Percentiles rank a stretch among this genome's conserved stretches.
phyloP scores from a whole-genome alignment of 2,113 vertebrate species.

The Zootoca vivipara region DNA sequence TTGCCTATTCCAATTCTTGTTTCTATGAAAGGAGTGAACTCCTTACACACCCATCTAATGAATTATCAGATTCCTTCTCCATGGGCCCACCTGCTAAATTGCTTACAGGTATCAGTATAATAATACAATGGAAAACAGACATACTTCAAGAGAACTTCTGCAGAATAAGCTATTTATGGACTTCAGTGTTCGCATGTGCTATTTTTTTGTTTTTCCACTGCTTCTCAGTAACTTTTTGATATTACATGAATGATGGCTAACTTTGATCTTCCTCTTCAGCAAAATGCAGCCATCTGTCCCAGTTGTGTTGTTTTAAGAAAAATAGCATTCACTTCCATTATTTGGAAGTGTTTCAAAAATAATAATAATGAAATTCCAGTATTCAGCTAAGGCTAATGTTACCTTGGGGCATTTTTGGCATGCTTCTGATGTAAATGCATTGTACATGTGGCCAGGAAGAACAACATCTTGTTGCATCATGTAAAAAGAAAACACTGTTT shows the following conservation, averaged over 20 bases:
- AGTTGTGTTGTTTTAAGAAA: constrained; percentile 64
- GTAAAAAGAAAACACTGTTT: constrained; percentile 72
- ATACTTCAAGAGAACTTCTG: background rate
- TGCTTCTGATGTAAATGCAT: constrained; percentile 74
- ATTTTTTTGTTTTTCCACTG: background rate
- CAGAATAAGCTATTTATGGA: background rate
- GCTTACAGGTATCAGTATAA: background rate
- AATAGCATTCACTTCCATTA: constrained; percentile 61
- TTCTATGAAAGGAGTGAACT: background rate
- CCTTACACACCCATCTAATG: background rate
- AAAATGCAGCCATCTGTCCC: constrained; percentile 44
- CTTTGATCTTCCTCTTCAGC: constrained; percentile 48
- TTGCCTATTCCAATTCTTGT: background rate
- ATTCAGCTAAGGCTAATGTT: constrained; percentile 67
- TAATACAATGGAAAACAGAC: background rate
- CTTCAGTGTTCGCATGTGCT: background rate
- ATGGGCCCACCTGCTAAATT: background rate
- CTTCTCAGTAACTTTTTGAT: constrained; percentile 10
- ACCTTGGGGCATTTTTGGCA: constrained; percentile 70
- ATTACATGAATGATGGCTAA: constrained; percentile 17
- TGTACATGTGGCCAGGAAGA: constrained; percentile 76
- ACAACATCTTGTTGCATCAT: constrained; percentile 79
- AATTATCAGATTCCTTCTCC: background rate
- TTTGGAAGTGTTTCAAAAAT: constrained; percentile 35
- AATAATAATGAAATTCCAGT: constrained; percentile 42